These are phyloP conservation scores for Rhopilema esculentum DNA, from an alignment of 30 jellyfish, hydroid and myxozoan genomes.

Conservation along the genomic window DNA sequence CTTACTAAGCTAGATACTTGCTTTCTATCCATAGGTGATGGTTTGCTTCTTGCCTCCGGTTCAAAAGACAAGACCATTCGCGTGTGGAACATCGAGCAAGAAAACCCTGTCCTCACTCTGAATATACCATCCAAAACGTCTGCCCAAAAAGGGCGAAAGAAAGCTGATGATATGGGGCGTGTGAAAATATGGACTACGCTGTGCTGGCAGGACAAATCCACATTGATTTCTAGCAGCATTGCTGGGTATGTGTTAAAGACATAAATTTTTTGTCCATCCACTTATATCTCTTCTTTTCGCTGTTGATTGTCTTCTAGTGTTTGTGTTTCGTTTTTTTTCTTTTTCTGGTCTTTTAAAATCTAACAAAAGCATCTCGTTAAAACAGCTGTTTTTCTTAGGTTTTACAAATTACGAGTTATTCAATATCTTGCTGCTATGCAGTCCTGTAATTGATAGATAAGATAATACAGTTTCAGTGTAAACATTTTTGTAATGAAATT, in stretches of 20 bases:
- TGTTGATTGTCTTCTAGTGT: background rate
- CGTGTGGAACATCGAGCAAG: conserved; percentile 70
- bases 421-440: too few species aligned
- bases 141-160: conserved; percentile 70
- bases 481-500: too few species aligned
- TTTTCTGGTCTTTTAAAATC: too few species aligned
- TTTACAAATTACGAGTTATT: too few species aligned
- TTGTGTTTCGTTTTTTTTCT: too few species aligned
- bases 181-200: conserved; percentile 70
- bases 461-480: too few species aligned
- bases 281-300: too few species aligned
- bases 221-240: conserved; percentile 60
- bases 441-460: too few species aligned
- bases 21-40: conserved; percentile 13
- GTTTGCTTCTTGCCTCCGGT: conserved; percentile 79
- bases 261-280: background rate
- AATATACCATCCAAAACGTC: conserved; percentile 66
- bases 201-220: conserved; percentile 70
- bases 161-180: conserved; percentile 66
- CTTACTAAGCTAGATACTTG: background rate
- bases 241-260: background rate
- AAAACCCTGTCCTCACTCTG: conserved; percentile 43
- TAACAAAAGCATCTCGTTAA: too few species aligned
- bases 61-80: conserved; percentile 83
- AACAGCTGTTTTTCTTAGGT: too few species aligned